phyloP scores from a whole-genome alignment of 2,797 vertebrate species.

The Parauchenoglanis ngamensis region DNA sequence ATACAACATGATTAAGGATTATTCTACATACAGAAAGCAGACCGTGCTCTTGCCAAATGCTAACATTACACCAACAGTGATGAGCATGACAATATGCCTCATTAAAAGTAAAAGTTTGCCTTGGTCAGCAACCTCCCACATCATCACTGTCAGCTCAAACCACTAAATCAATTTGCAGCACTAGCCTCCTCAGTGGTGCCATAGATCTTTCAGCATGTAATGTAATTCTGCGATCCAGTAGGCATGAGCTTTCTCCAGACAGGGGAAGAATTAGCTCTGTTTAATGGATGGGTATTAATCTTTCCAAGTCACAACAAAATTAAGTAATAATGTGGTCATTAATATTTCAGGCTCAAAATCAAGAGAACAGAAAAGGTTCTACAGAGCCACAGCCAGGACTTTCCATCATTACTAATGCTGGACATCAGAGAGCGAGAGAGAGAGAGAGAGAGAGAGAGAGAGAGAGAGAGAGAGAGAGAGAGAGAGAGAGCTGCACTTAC shows the following conservation, averaged over 20 bases:
- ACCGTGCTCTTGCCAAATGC: slow-evolving; percentile 40
- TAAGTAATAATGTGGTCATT: slow-evolving; percentile 77
- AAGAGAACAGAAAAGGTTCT: slow-evolving; percentile 63
- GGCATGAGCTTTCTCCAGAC: slow-evolving; percentile 62
- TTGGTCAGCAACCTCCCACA: slow-evolving; percentile 61
- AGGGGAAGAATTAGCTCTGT: slow-evolving; percentile 68
- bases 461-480: neutral
- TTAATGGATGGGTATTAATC: slow-evolving; percentile 80
- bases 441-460: neutral
- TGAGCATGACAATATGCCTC: slow-evolving; percentile 53
- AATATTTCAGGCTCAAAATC: slow-evolving; percentile 74
- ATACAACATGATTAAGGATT: slow-evolving; percentile 29
- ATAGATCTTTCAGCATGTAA: slow-evolving; percentile 73
- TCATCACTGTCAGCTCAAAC: slow-evolving; percentile 68
- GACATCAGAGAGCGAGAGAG: slow-evolving; percentile 18
- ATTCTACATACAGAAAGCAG: neutral
- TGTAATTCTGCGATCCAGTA: slow-evolving; percentile 68
- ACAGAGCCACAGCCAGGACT: slow-evolving; percentile 29
- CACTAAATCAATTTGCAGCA: slow-evolving; percentile 72
- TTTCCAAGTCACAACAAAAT: slow-evolving; percentile 79
- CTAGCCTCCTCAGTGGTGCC: slow-evolving; percentile 59
- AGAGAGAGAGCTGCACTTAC: too few species aligned
- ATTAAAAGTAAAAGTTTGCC: slow-evolving; percentile 57
- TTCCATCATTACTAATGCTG: slow-evolving; percentile 70
- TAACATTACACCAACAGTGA: slow-evolving; percentile 42